Percentiles rank a stretch among this genome's conserved stretches.
Evolutionary conservation across 2,888 invertebrate species (phyloP).

Genomic region (Sarcophaga rosellei): DNA sequence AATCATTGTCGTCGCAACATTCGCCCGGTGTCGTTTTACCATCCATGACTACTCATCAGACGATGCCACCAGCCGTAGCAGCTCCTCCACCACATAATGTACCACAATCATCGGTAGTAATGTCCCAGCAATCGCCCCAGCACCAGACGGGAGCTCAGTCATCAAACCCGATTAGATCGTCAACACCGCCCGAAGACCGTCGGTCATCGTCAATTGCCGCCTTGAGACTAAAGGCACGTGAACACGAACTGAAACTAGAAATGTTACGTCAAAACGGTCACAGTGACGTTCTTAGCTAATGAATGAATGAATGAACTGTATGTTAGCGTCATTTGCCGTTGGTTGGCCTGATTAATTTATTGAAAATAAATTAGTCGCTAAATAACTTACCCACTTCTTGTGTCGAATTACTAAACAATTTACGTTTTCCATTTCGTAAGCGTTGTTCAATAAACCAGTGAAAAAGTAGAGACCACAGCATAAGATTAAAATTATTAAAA

Average conservation of each 20-base stretch:
- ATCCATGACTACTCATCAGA: slow-evolving; percentile 76
- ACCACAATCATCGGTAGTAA: slow-evolving; percentile 70
- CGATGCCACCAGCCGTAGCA: slow-evolving; percentile 84
- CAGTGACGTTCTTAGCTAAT: slow-evolving; percentile 89
- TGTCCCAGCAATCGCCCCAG: slow-evolving; percentile 72
- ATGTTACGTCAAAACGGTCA: slow-evolving; percentile 90
- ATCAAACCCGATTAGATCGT: slow-evolving; percentile 72
- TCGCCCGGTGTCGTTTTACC: slow-evolving; percentile 85
- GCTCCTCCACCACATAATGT: slow-evolving; percentile 81
- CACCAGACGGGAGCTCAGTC: slow-evolving; percentile 58
- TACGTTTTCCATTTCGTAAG: not conserved
- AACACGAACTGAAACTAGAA: slow-evolving; percentile 93
- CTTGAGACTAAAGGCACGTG: slow-evolving; percentile 92
- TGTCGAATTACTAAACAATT: slow-evolving; percentile 13
- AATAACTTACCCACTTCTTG: slow-evolving; percentile 34
- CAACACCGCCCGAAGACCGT: slow-evolving; percentile 88
- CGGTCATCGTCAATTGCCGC: slow-evolving; percentile 94
- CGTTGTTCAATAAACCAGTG: slow-evolving; percentile 34
- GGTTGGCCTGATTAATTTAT: slow-evolving; percentile 29
- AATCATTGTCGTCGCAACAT: slow-evolving; percentile 83
- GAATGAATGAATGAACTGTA: not conserved
- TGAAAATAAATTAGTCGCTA: slow-evolving; percentile 38
- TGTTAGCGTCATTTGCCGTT: not conserved
- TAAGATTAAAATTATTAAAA: not conserved
- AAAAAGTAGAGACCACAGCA: not conserved